A percentile compares a stretch with the other conserved stretches of the same genome.
These are phyloP conservation scores for Euproctis similis DNA, from an alignment of 2,888 invertebrate species.

Conservation along the genomic window DNA sequence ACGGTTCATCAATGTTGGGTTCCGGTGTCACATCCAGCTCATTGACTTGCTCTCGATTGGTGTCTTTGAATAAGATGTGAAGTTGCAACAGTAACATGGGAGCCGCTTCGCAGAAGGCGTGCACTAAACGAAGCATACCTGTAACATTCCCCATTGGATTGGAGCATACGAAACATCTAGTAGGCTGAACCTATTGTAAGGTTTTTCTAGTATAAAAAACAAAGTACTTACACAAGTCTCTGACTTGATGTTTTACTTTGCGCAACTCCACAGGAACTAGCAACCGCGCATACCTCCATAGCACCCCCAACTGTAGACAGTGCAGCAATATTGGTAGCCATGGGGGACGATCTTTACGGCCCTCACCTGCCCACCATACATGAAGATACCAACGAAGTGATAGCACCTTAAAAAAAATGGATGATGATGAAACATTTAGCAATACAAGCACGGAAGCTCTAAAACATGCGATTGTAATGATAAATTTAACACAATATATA, in stretches of 20 bases:
- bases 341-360: slow-evolving; percentile 56
- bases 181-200: too few relatives aligned
- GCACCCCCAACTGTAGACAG: slow-evolving; percentile 81
- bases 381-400: slow-evolving; percentile 85
- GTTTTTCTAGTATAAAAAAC: too few relatives aligned
- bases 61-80: slow-evolving; percentile 77
- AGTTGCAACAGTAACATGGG: slow-evolving; percentile 90
- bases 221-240: slow-evolving; percentile 76
- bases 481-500: too few relatives aligned
- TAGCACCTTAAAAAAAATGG: slow-evolving; percentile 77
- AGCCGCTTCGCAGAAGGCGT: slow-evolving; percentile 91
- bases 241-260: slow-evolving; percentile 88
- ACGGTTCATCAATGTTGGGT: slow-evolving; percentile 53
- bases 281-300: slow-evolving; percentile 89
- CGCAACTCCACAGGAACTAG: slow-evolving; percentile 88
- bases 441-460: too few relatives aligned
- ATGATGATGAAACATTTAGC: too few relatives aligned
- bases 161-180: too few relatives aligned
- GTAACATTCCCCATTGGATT: too few relatives aligned
- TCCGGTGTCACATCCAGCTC: slow-evolving; percentile 48
- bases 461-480: too few relatives aligned
- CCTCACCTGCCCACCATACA: slow-evolving; percentile 62
- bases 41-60: slow-evolving; percentile 42
- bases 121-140: slow-evolving; percentile 87
- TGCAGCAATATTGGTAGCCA: slow-evolving; percentile 78